Evolutionary conservation across 30 jellyfish, hydroid and myxozoan species (phyloP).

Genomic region (Chironex yamaguchii): DNA sequence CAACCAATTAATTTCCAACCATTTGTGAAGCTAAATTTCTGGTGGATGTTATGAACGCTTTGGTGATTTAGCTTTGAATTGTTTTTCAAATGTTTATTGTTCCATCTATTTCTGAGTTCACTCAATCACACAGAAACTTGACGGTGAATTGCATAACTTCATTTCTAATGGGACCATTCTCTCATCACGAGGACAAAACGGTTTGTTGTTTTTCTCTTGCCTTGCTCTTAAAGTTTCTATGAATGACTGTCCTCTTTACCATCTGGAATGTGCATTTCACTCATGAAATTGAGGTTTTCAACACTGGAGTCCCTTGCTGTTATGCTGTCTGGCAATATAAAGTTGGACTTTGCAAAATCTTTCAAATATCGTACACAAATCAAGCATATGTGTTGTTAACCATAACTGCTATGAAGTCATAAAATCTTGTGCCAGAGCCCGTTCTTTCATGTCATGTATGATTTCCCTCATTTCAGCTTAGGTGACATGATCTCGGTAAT

Average conservation of each 20-base stretch:
- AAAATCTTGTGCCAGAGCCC: conserved; percentile 48
- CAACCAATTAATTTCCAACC: background rate
- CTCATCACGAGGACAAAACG: background rate
- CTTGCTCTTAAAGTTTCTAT: background rate
- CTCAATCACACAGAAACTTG: background rate
- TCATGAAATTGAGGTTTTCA: conserved; percentile 19
- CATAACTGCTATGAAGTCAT: conserved; percentile 36
- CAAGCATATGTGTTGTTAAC: conserved; percentile 39
- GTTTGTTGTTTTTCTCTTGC: background rate
- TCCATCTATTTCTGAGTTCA: background rate
- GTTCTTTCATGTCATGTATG: conserved; percentile 52
- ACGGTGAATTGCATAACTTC: background rate
- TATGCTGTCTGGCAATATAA: conserved; percentile 46
- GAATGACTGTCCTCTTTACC: conserved; percentile 30
- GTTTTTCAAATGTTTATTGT: background rate
- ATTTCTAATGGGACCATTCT: background rate
- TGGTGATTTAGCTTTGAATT: conserved; percentile 44
- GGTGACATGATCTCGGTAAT: conserved; percentile 64
- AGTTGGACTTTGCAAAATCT: conserved; percentile 15
- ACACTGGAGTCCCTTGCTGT: conserved; percentile 26
- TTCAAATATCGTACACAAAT: conserved; percentile 44
- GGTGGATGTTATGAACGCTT: conserved; percentile 21
- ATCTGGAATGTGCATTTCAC: conserved; percentile 41
- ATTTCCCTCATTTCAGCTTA: conserved; percentile 53
- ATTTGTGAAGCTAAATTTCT: conserved; percentile 3